These are phyloP conservation scores for Staurois parvus DNA, from an alignment of 2,797 vertebrate genomes.

Conservation along the genomic window DNA sequence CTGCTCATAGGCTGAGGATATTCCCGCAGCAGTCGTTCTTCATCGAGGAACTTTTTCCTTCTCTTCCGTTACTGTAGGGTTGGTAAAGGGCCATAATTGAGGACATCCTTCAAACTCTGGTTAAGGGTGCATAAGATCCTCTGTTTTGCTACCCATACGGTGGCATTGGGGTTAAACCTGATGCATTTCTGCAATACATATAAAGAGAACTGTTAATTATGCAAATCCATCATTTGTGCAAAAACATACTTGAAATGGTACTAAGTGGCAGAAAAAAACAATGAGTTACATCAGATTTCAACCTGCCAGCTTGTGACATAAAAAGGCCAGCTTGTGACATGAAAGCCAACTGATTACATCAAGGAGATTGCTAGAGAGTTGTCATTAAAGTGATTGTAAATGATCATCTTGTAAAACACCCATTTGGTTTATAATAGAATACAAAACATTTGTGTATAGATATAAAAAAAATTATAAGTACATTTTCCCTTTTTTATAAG, in stretches of 20 bases:
- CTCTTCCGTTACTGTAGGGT: constrained; percentile 84
- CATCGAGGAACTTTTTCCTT: constrained; percentile 94
- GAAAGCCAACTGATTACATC: too few relatives aligned
- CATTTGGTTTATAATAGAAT: too few relatives aligned
- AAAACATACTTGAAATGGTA: not conserved
- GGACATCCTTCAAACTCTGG: constrained; percentile 92
- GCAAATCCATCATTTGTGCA: not conserved
- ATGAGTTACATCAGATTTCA: too few relatives aligned
- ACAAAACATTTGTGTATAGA: too few relatives aligned
- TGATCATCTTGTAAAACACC: too few relatives aligned
- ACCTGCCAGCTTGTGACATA: too few relatives aligned
- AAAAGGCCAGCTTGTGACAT: too few relatives aligned
- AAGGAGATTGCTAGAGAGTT: too few relatives aligned
- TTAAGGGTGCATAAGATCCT: constrained; percentile 90
- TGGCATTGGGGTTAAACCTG: constrained; percentile 88
- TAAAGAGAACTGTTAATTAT: not conserved
- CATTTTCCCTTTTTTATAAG: too few relatives aligned
- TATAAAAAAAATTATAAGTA: too few relatives aligned
- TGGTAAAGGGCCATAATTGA: constrained; percentile 97
- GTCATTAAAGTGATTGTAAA: too few relatives aligned
- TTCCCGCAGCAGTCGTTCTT: constrained; percentile 88
- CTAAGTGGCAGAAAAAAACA: too few relatives aligned
- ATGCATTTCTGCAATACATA: constrained; percentile 87
- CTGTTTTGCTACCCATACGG: constrained; percentile 93
- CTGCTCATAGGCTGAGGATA: constrained; percentile 88